phyloP scores from a whole-genome alignment of 2,888 invertebrate species.

The Tetanocera ferruginea region DNA sequence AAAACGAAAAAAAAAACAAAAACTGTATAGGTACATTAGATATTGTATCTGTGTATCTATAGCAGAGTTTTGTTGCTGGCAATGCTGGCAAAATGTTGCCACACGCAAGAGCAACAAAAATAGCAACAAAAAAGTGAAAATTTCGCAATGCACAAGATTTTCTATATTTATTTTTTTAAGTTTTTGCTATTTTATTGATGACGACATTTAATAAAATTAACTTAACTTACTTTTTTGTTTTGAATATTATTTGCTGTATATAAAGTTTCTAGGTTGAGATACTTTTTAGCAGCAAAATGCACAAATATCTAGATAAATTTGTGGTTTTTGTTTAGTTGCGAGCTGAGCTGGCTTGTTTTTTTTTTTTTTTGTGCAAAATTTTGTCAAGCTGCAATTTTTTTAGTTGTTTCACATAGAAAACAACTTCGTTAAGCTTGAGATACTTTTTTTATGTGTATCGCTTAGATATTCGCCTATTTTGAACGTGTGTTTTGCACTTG shows the following conservation, averaged over 20 bases:
- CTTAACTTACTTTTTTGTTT: neutral
- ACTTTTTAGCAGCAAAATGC: neutral
- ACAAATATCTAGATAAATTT: neutral
- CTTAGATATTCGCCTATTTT: neutral
- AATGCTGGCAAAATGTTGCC: slow-evolving; percentile 14
- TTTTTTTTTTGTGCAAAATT: neutral
- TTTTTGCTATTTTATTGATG: too few species aligned
- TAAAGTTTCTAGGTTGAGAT: neutral
- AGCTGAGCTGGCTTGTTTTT: neutral
- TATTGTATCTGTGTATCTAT: slow-evolving; percentile 13
- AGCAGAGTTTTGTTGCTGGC: slow-evolving; percentile 13
- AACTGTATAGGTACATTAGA: neutral
- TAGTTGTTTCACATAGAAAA: neutral
- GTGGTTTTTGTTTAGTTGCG: neutral
- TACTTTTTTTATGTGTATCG: neutral
- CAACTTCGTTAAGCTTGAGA: neutral
- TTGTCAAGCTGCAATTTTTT: neutral
- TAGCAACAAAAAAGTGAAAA: neutral
- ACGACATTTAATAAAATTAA: slow-evolving; percentile 20
- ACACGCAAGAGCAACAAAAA: slow-evolving; percentile 2
- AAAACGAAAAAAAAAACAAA: neutral
- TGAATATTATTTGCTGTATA: neutral
- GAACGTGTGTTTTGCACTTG: neutral
- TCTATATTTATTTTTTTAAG: neutral
- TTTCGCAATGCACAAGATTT: slow-evolving; percentile 24